Evolutionary conservation across 2,888 invertebrate genomes (phyloP).

Genomic region (Acanthococcus lagerstroemiae): DNA sequence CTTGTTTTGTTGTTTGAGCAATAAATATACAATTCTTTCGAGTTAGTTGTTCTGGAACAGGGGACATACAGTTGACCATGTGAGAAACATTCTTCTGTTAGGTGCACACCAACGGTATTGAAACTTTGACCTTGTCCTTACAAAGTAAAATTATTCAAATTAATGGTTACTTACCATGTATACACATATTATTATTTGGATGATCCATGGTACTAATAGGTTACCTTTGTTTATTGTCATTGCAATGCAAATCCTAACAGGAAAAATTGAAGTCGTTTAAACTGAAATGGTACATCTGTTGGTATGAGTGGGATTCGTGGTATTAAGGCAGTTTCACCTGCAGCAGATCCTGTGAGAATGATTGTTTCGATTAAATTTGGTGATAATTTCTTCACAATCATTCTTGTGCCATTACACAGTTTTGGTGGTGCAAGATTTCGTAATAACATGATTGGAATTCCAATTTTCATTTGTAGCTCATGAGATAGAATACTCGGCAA

Average conservation of each 20-base stretch:
- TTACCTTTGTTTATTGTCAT: slow-evolving; percentile 40
- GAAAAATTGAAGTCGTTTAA: slow-evolving; percentile 39
- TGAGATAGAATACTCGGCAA: slow-evolving; percentile 36
- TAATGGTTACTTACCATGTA: background rate
- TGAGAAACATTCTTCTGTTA: slow-evolving; percentile 36
- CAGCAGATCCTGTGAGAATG: slow-evolving; percentile 30
- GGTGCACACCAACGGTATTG: slow-evolving; percentile 39
- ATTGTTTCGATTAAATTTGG: slow-evolving; percentile 5
- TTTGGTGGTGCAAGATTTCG: slow-evolving; percentile 25
- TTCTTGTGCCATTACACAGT: slow-evolving; percentile 4
- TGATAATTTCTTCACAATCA: background rate
- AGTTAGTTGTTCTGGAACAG: background rate
- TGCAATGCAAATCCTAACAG: slow-evolving; percentile 38
- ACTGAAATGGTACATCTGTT: slow-evolving; percentile 37
- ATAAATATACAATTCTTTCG: background rate
- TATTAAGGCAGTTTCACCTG: slow-evolving; percentile 37
- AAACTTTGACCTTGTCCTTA: slow-evolving; percentile 40
- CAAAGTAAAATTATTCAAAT: background rate
- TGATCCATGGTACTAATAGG: background rate
- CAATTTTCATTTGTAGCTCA: slow-evolving; percentile 35
- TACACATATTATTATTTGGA: too few relatives aligned
- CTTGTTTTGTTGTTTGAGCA: background rate
- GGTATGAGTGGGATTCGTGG: slow-evolving; percentile 40
- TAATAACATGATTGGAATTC: slow-evolving; percentile 35
- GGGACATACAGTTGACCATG: background rate